Percentiles rank a stretch among this genome's conserved stretches.
These are phyloP conservation scores for Staurois parvus DNA, from an alignment of 2,797 vertebrate species.

Conservation along the genomic window DNA sequence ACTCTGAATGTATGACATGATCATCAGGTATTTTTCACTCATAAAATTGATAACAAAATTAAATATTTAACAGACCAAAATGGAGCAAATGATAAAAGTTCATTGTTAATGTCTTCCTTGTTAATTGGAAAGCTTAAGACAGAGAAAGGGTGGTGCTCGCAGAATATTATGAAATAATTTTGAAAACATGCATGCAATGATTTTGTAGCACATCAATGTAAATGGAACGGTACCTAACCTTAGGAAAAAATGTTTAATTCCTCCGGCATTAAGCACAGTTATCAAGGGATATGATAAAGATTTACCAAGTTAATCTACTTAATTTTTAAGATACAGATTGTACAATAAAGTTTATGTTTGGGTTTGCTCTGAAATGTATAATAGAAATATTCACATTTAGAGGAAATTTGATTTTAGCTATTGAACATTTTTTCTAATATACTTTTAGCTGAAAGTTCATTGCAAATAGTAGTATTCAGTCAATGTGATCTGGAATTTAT, in stretches of 20 bases:
- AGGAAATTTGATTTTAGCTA: no score
- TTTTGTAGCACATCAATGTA: constrained; percentile 23
- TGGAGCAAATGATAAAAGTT: no score
- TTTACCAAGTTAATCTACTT: background rate
- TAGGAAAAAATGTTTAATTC: constrained; percentile 40
- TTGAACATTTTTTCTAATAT: no score
- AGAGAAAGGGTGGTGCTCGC: constrained; percentile 30
- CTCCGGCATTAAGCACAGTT: background rate
- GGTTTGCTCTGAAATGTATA: no score
- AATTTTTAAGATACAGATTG: background rate
- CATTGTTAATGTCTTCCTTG: background rate
- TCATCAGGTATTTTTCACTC: no score
- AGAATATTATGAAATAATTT: constrained; percentile 39
- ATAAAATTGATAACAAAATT: no score
- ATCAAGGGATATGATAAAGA: background rate
- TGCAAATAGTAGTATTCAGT: no score
- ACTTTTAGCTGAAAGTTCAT: no score
- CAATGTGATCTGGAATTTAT: no score
- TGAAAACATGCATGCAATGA: constrained; percentile 37
- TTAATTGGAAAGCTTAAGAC: constrained; percentile 8
- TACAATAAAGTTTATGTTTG: background rate
- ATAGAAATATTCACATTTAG: no score
- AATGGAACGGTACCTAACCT: constrained; percentile 2
- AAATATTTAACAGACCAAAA: no score
- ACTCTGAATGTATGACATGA: no score